These are phyloP conservation scores for Heliconius aoede DNA, from an alignment of 2,888 invertebrate genomes.

Conservation along the genomic window DNA sequence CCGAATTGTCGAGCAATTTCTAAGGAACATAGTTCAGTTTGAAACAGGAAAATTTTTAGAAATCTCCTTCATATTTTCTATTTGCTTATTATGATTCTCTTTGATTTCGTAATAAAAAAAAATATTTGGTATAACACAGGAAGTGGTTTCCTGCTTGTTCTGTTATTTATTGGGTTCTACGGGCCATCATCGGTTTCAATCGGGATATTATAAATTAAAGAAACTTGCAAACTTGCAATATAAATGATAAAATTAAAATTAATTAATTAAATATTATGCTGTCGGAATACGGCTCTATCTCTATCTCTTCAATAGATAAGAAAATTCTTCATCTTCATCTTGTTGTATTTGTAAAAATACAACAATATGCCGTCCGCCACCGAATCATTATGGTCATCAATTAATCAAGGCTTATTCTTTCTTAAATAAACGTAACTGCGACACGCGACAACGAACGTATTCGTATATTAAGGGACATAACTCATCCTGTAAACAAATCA, in stretches of 20 bases:
- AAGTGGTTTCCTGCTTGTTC: neutral
- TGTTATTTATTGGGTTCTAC: neutral
- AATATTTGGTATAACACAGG: neutral
- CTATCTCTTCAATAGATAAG: too few relatives aligned
- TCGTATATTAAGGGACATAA: neutral
- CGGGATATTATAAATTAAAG: too few relatives aligned
- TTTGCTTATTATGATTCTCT: conserved; percentile 1
- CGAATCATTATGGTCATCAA: too few relatives aligned
- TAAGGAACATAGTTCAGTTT: neutral
- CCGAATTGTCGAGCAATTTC: neutral
- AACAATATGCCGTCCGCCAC: too few relatives aligned
- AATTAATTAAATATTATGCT: too few relatives aligned
- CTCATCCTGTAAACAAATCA: conserved; percentile 17
- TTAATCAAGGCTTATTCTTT: neutral
- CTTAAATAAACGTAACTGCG: neutral
- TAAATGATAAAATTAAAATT: too few relatives aligned
- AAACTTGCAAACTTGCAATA: too few relatives aligned
- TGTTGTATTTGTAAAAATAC: too few relatives aligned
- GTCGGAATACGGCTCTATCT: too few relatives aligned
- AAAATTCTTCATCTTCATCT: too few relatives aligned
- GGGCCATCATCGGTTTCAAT: too few relatives aligned
- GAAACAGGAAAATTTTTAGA: neutral
- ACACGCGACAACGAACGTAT: neutral
- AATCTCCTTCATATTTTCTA: neutral
- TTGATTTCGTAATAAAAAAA: neutral